Base-by-base conservation (phyloP, 2,888 invertebrate genomes). In the Lycia hirtaria region DNA sequence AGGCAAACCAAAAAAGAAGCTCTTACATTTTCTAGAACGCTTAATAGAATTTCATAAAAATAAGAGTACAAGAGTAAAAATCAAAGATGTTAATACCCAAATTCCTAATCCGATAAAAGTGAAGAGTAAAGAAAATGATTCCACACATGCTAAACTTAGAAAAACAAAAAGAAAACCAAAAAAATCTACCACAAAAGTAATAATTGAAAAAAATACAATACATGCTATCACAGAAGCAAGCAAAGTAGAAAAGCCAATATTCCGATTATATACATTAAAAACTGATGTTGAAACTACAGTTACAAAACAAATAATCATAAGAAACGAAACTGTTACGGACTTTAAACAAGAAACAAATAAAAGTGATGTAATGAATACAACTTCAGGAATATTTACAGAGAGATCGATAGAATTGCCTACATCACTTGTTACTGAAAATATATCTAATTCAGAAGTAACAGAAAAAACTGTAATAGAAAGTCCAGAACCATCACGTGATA, bases 321-420 rank as follows among this genome's bases (percentile, higher is more conserved):
- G 5, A 2, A 28, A 41, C 2, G 26, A 7, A 26, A 26, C 20
- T 33, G 45, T 9, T 4, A 22, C 32, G 14, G 22, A 7, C 9
- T 19, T 10, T 33, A 10, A 22, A 47, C 45, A 12, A 22, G 33
- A 2, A 12, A 33, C 9, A 14, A 7, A 15, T 10, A 14, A 47
- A 15, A 33, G 2, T 26, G n/a, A 41, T 6, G 1, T 5, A 12
- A n/a, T 15, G 6, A 32, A 15, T n/a, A 45, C 32, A 26, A 33
- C 10, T 2, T 10, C 40, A 32, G n/a, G 19, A 50, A 12, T 22
- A n/a, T n/a, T n/a, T n/a, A n/a, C n/a, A 37, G 41, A 49, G 14
- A 55, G 28, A 9, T 15, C 35, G 1, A 3, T 55, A 35, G 35
- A 43, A 35, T 9, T 35, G 22, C 20, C 26, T 24, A 26, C 14